phyloP scores from a whole-genome alignment of 2,888 invertebrate species.

The Dione juno region DNA sequence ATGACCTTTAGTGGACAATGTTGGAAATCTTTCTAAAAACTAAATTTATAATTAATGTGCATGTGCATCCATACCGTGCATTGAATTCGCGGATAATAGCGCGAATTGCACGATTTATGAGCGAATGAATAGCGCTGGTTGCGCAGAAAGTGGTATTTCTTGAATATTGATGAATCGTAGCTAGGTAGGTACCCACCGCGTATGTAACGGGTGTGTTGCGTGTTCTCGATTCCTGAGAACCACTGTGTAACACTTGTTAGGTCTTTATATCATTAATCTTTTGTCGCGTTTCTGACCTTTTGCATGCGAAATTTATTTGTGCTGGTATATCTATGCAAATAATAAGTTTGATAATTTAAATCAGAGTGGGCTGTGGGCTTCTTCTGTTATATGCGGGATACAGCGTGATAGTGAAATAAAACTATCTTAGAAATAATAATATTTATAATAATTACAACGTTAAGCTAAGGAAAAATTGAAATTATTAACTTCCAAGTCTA shows the following conservation, averaged over 20 bases:
- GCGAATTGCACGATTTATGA: conserved; percentile 67
- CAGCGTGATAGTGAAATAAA: no score
- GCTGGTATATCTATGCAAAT: conserved; percentile 21
- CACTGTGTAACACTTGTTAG: conserved; percentile 63
- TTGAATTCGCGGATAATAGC: conserved; percentile 76
- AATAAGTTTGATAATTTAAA: conserved; percentile 18
- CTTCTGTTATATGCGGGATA: no score
- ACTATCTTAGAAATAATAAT: no score
- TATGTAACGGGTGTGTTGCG: conserved; percentile 36
- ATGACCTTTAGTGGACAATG: conserved; percentile 76
- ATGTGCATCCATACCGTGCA: conserved; percentile 55
- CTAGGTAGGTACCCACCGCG: conserved; percentile 51
- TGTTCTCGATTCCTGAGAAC: conserved; percentile 64
- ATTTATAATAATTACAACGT: no score
- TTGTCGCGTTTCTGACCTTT: conserved; percentile 53
- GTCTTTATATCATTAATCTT: conserved; percentile 68
- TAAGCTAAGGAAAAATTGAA: no score
- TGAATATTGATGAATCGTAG: conserved; percentile 74
- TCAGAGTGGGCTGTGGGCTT: no score
- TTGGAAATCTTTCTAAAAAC: conserved; percentile 65
- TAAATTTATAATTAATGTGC: conserved; percentile 81
- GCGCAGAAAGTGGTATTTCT: conserved; percentile 76
- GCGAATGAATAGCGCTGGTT: conserved; percentile 62
- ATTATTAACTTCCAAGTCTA: no score
- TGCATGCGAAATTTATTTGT: conserved; percentile 26